A percentile compares a stretch with the other conserved stretches of the same genome.
phyloP scores from a whole-genome alignment of 2,888 invertebrate genomes.

The Hyppa rectilinea region DNA sequence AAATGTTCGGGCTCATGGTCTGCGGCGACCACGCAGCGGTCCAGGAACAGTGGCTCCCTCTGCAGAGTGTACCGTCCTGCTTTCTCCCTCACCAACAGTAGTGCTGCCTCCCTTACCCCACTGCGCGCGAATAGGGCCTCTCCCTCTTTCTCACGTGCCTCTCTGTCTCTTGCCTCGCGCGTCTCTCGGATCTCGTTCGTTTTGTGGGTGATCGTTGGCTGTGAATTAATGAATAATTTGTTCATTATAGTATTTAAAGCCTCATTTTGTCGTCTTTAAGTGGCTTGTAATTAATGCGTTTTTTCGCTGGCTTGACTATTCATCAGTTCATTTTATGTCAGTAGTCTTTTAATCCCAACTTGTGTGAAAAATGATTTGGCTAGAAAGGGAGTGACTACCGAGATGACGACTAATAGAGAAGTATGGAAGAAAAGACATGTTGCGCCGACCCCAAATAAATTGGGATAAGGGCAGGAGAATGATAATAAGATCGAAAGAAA shows the following conservation, averaged over 20 bases:
- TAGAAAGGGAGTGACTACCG: too few species aligned
- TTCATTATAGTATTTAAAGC: not conserved
- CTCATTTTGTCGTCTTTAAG: not conserved
- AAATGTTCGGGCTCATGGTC: constrained; percentile 98
- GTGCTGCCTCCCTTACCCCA: constrained; percentile 96
- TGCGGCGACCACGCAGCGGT: constrained; percentile 97
- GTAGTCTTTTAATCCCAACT: not conserved
- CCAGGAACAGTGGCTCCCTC: constrained; percentile 97
- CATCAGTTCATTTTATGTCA: not conserved
- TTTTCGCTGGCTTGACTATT: not conserved
- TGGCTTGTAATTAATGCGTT: not conserved
- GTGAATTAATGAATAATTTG: constrained; percentile 30
- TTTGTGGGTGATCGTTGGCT: constrained; percentile 94
- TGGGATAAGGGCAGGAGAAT: too few species aligned
- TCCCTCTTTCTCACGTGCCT: constrained; percentile 85
- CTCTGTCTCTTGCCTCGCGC: constrained; percentile 85
- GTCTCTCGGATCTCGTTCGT: constrained; percentile 91
- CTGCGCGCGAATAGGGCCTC: constrained; percentile 92
- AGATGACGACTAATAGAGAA: too few species aligned
- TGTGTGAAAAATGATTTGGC: too few species aligned
- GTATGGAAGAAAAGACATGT: too few species aligned
- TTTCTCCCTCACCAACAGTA: constrained; percentile 97
- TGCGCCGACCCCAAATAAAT: too few species aligned
- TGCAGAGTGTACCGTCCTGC: constrained; percentile 96
- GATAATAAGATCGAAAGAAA: not conserved